Base-by-base conservation (phyloP, 2,797 vertebrate genomes). In the Tympanoctomys barrerae region DNA sequence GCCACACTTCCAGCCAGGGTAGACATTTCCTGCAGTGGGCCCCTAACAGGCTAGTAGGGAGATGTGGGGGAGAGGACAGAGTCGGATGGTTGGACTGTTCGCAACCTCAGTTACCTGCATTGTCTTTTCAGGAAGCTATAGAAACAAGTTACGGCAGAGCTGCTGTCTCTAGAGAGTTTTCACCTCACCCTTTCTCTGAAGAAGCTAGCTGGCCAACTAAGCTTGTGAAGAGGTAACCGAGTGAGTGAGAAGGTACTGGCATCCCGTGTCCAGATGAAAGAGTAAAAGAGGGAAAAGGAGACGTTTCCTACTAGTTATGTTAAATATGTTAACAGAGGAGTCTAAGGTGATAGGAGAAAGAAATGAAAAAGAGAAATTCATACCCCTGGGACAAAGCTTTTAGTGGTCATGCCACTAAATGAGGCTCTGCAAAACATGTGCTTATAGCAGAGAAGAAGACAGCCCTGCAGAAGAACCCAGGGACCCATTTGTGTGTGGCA, bases 401-500 rank as follows among this genome's bases (percentile, higher is more conserved):
- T 28, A 8, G 77, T 7, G 1, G 6, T 70, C 18, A 42, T 18
- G 1, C 21, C 81, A 5, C 31, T 6, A 5, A 18, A 22, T 22
- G 2, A 22, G 42, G 10, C 77, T 57, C 28, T 64, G 61, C 54
- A 13, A 19, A 39, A 42, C 70, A 36, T 1, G 33, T 36, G 1
- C 24, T 71, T 28, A 26, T 52, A 79, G 66, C 2, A 0, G 59
- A 39, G 18, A 0, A 2, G 13, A 19, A 39, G 3, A 0, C 46
- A 33, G 71, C 83, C 75, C 28, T 5, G 5, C 68, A 1, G 31
- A n/a, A n/a, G 52, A 31, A 42, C 22, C 36, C 21, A 52, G 19
- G 0, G 2, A 6, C 4, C 24, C 14, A 0, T 42, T 61, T 8
- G 0, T 3, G 1, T 1, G 14, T 12, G 4, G 3, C n/a, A 49